Evolutionary conservation across 2,797 vertebrate genomes (phyloP), one percentile per base, ranked within the genome.

Genomic region (Liparis tanakae): DNA sequence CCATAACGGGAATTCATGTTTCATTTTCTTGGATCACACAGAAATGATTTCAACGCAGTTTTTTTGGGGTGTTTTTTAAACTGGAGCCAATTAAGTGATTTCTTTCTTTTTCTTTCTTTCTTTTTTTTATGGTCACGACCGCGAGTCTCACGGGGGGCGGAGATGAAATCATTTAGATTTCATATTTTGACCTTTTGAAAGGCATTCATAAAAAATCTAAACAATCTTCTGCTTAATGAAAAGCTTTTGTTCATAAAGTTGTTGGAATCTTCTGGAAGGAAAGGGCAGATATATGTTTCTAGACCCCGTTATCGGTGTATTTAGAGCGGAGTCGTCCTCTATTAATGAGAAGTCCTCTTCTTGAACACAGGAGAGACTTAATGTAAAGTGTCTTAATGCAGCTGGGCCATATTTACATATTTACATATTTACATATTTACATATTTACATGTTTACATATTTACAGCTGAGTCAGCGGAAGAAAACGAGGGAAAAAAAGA

Each of bases 171-270:
- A 85, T 84, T 84, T 77, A 76, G 54, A 87, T 76, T 72, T 76
- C 62, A 85, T 66, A 76, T 67, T 25, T 67, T 82, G 80, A 78
- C 83, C 85, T 91, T 90, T 84, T 67, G 54, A 85, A 67, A 79
- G 63, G 6, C 61, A 22, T 83, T 83, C 50, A 56, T 70, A 72
- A 90, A 56, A 67, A 72, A 73, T 30, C 15, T 7, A 85, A 90
- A 90, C 85, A 86, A 83, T 78, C 80, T 65, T 79, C 81, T 65
- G 64, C 81, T 82, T 88, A 82, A 82, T 79, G 54, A 77, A 85
- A 83, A 83, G 46, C 46, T 13, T 36, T 65, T 80, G 39, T 59
- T 68, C 71, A 76, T 63, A 43, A 12, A 76, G 14, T 1, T 1
- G 63, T 58, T n/a, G 6, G 70, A 65, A 67, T 67, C 70, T 67